Conservation (phyloP, 2,113 vertebrate species). For the Herpailurus yagouaroundi region DNA sequence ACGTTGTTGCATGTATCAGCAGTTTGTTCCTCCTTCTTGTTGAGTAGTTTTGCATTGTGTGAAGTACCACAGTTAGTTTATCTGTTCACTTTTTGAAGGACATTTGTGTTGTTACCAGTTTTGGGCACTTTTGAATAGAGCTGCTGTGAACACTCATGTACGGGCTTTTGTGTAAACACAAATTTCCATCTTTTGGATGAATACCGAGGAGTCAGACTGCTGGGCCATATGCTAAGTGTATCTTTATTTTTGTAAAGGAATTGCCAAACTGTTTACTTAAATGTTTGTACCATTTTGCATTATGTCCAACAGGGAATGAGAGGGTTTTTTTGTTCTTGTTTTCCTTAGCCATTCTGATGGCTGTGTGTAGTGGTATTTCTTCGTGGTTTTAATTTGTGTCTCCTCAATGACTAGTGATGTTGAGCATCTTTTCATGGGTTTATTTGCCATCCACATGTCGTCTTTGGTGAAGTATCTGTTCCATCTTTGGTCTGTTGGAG, state of each 20-base stretch:
- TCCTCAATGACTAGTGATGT: background rate
- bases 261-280: background rate
- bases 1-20: background rate
- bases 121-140: background rate
- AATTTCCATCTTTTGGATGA: conserved; percentile 10
- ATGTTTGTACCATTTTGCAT: background rate
- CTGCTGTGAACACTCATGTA: background rate
- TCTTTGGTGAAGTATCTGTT: background rate
- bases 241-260: conserved; percentile 26
- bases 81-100: background rate
- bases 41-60: background rate
- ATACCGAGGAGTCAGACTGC: background rate
- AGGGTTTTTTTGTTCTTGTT: background rate
- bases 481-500: background rate
- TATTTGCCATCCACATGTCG: background rate
- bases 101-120: background rate
- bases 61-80: background rate
- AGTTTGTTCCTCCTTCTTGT: background rate
- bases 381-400: conserved; percentile 16
- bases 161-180: background rate
- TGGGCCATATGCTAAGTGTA: background rate
- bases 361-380: background rate
- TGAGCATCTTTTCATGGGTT: background rate
- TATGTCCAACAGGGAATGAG: background rate
- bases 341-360: background rate